A percentile compares a stretch with the other conserved stretches of the same genome.
phyloP scores from a whole-genome alignment of 2,888 invertebrate genomes.

The Athalia circularis region DNA sequence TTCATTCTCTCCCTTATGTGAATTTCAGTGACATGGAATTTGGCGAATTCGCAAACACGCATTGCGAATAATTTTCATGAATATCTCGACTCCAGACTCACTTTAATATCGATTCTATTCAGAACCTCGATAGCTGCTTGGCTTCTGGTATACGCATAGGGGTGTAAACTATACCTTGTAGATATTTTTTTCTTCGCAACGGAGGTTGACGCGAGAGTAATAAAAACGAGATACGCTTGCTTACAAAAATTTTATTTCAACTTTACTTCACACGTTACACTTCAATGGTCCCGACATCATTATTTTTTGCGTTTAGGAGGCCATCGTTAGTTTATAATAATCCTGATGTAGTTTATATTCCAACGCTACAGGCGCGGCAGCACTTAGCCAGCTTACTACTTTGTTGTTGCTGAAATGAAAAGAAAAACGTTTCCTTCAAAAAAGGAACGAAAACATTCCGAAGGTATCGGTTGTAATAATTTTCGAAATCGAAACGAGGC shows the following conservation, averaged over 20 bases:
- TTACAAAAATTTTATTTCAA: slow-evolving; percentile 8
- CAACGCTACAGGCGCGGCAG: slow-evolving; percentile 64
- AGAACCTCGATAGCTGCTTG: slow-evolving; percentile 16
- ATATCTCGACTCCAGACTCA: slow-evolving; percentile 11
- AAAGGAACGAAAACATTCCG: not conserved
- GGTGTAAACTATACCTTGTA: not conserved
- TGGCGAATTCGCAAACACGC: not conserved
- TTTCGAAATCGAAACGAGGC: not conserved
- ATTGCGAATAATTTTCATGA: slow-evolving; percentile 12
- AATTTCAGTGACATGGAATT: not conserved
- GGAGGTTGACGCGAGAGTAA: not conserved
- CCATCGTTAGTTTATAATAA: slow-evolving; percentile 63
- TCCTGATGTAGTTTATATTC: slow-evolving; percentile 62
- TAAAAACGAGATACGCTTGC: not conserved
- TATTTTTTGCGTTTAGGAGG: too few relatives aligned
- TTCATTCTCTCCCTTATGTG: not conserved
- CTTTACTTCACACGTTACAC: not conserved
- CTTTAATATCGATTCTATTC: slow-evolving; percentile 34
- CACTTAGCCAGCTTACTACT: slow-evolving; percentile 70
- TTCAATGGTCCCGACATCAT: not conserved
- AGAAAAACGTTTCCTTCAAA: not conserved
- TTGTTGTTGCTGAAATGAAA: slow-evolving; percentile 66
- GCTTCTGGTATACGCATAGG: slow-evolving; percentile 4
- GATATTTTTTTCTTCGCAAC: too few relatives aligned
- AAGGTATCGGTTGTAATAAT: not conserved